Conservation (phyloP, 2,888 invertebrate species). For the Encarsia formosa region DNA sequence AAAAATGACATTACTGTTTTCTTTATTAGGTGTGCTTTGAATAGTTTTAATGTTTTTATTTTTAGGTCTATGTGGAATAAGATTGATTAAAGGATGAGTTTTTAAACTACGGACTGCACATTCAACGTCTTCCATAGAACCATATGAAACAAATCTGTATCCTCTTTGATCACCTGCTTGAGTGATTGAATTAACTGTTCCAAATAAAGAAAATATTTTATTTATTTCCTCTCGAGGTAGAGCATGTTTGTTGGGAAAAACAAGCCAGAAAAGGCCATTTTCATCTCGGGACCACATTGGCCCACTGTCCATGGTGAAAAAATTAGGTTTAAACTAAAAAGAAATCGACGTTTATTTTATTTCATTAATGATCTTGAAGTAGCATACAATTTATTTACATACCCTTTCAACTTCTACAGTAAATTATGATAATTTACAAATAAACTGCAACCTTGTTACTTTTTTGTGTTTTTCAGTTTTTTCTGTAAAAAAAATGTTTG, state of each 20-base stretch:
- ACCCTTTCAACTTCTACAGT: too few species aligned
- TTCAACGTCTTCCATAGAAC: constrained; percentile 24
- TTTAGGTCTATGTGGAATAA: constrained; percentile 12
- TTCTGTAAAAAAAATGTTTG: too few species aligned
- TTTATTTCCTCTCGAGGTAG: constrained; percentile 27
- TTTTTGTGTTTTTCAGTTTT: too few species aligned
- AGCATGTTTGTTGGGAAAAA: constrained; percentile 30
- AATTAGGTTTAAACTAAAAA: too few species aligned
- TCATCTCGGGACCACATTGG: constrained; percentile 13
- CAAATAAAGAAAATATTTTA: constrained; percentile 34
- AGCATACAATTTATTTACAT: too few species aligned
- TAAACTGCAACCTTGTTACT: too few species aligned
- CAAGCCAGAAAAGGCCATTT: constrained; percentile 20
- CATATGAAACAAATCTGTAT: constrained; percentile 35
- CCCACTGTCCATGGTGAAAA: constrained; percentile 5
- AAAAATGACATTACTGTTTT: too few species aligned
- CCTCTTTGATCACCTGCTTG: constrained; percentile 30
- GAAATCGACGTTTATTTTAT: too few species aligned
- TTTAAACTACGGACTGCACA: constrained; percentile 19
- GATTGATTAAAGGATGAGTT: constrained; percentile 14
- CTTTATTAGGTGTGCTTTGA: too few species aligned
- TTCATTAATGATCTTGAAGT: too few species aligned
- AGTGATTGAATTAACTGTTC: constrained; percentile 28
- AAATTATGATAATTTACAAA: too few species aligned
- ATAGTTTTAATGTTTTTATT: too few species aligned